Evolutionary conservation across 2,797 vertebrate genomes (phyloP), one percentile per base, ranked within the genome.

Genomic region (Microcaecilia unicolor): DNA sequence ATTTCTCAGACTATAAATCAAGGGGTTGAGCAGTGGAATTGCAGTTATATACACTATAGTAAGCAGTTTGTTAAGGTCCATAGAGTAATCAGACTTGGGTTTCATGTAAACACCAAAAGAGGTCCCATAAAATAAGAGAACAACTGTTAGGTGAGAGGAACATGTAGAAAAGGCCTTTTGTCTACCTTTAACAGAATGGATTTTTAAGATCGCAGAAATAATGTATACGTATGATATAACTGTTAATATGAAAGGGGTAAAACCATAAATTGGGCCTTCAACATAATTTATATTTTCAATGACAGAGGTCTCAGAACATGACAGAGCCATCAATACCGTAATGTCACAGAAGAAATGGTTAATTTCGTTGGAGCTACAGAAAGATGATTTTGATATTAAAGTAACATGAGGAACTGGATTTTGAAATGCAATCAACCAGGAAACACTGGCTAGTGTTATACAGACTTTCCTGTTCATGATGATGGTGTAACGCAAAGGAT

Each of bases 31-130:
- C n/a, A n/a, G n/a, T n/a, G n/a, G n/a, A n/a, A n/a, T n/a, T n/a
- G n/a, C n/a, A n/a, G n/a, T n/a, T n/a, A n/a, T n/a, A n/a, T n/a
- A n/a, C n/a, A n/a, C n/a, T n/a, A n/a, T n/a, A n/a, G n/a, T n/a
- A n/a, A n/a, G n/a, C n/a, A n/a, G n/a, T n/a, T n/a, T n/a, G n/a
- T n/a, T n/a, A n/a, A n/a, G n/a, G n/a, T n/a, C n/a, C n/a, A n/a
- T n/a, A n/a, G n/a, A n/a, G n/a, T n/a, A n/a, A n/a, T n/a, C n/a
- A n/a, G n/a, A n/a, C n/a, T n/a, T 31, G 9, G 58, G 56, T 6
- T 48, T 44, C 21, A 65, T 26, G 35, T 59, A 61, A 15, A 51
- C 40, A 44, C 47, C 51, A 29, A 45, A 50, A 12, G 48, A 48
- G 1, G 57, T 61, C 4, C 48, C 46, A 4, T 43, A 65, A 31